Percentiles rank a stretch among this genome's conserved stretches.
Conservation (phyloP, 2,113 vertebrate genomes). For the Corythornis cristatus region DNA sequence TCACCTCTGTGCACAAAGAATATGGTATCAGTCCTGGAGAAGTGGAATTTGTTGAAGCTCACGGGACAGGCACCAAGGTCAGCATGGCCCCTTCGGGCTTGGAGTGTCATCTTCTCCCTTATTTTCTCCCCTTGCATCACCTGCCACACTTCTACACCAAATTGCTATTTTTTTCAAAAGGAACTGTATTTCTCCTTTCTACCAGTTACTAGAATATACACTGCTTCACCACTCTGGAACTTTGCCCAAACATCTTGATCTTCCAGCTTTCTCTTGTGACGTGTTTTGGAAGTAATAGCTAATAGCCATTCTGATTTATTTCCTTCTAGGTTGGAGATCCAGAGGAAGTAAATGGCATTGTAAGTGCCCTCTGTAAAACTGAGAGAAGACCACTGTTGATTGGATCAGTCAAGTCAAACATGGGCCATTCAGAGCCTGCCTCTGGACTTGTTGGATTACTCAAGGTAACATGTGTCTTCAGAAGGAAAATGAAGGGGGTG, state of each 20-base stretch:
- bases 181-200: not conserved
- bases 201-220: not conserved
- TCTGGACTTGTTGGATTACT: slow-evolving; percentile 89
- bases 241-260: not conserved
- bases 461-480: slow-evolving; percentile 80
- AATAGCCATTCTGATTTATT: not conserved
- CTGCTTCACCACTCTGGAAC: not conserved
- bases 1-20: slow-evolving; percentile 82
- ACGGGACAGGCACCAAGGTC: slow-evolving; percentile 97
- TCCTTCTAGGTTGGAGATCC: slow-evolving; percentile 90
- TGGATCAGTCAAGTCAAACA: slow-evolving; percentile 97
- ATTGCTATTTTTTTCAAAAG: not conserved
- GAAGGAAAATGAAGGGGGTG: not conserved
- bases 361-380: slow-evolving; percentile 78
- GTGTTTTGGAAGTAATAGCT: not conserved
- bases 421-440: slow-evolving; percentile 95
- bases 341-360: slow-evolving; percentile 89
- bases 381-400: slow-evolving; percentile 83
- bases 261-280: not conserved
- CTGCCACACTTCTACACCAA: not conserved
- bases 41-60: slow-evolving; percentile 93
- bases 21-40: slow-evolving; percentile 76
- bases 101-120: not conserved
- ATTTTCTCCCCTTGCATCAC: not conserved
- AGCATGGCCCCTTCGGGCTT: not conserved